Percentiles rank a stretch among this genome's conserved stretches.
phyloP scores from a whole-genome alignment of 2,113 vertebrate genomes.

The Amazona guildingii region DNA sequence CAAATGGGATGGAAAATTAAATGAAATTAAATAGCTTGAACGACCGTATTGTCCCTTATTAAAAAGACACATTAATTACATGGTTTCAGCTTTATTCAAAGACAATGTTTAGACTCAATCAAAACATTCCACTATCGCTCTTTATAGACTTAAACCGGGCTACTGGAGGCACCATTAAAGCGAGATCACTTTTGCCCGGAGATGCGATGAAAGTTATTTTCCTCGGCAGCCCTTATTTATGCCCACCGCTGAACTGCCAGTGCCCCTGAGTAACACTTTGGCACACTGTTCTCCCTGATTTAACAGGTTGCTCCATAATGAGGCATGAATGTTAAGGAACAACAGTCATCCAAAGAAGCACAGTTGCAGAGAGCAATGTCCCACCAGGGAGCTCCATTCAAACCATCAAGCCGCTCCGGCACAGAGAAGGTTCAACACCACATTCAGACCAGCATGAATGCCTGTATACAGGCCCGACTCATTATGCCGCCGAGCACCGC shows the following conservation, averaged over 20 bases:
- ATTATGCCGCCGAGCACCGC: slow-evolving; percentile 51
- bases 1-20: slow-evolving; percentile 99
- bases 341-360: slow-evolving; percentile 81
- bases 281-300: slow-evolving; percentile 78
- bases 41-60: slow-evolving; percentile 90
- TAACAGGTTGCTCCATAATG: slow-evolving; percentile 89
- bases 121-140: slow-evolving; percentile 87
- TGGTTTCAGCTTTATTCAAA: slow-evolving; percentile 90
- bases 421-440: slow-evolving; percentile 87
- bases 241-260: slow-evolving; percentile 69
- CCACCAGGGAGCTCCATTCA: slow-evolving; percentile 84
- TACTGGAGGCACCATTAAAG: slow-evolving; percentile 78
- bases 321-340: slow-evolving; percentile 86
- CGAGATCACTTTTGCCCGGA: slow-evolving; percentile 73
- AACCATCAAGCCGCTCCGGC: slow-evolving; percentile 76
- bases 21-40: slow-evolving; percentile 99
- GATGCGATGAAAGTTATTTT: slow-evolving; percentile 65
- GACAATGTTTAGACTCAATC: slow-evolving; percentile 92
- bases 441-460: slow-evolving; percentile 81
- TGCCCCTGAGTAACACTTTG: slow-evolving; percentile 77
- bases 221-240: slow-evolving; percentile 58
- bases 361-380: slow-evolving; percentile 82
- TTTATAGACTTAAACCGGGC: slow-evolving; percentile 81
- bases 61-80: slow-evolving; percentile 99
- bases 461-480: slow-evolving; percentile 75